These are phyloP conservation scores for Ceratotherium simum DNA, from an alignment of 2,113 vertebrate species.

Conservation along the genomic window DNA sequence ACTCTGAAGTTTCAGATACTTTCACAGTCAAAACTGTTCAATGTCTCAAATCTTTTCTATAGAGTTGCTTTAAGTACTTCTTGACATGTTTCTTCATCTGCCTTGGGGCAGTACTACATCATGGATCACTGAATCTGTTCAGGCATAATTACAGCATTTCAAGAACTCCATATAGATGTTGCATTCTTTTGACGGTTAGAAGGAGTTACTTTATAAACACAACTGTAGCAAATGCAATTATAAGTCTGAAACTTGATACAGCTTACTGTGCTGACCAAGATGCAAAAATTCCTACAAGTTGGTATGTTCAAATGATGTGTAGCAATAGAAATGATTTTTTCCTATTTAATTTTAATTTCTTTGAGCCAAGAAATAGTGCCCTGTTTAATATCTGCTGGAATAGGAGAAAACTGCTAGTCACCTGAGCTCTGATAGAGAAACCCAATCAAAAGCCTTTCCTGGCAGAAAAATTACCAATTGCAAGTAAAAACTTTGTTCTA, in stretches of 20 bases:
- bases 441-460: neutral
- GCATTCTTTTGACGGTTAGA: slow-evolving; percentile 69
- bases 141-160: slow-evolving; percentile 77
- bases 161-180: slow-evolving; percentile 56
- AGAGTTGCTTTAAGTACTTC: slow-evolving; percentile 51
- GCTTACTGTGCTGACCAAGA: slow-evolving; percentile 48
- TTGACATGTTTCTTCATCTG: slow-evolving; percentile 73
- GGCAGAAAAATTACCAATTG: slow-evolving; percentile 54
- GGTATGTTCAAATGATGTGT: neutral
- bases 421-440: slow-evolving; percentile 30
- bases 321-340: slow-evolving; percentile 22
- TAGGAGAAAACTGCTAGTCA: neutral
- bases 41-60: slow-evolving; percentile 56
- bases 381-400: neutral
- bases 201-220: slow-evolving; percentile 76
- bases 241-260: slow-evolving; percentile 63
- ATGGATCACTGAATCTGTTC: slow-evolving; percentile 71
- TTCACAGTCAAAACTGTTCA: slow-evolving; percentile 20
- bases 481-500: slow-evolving; percentile 53
- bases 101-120: slow-evolving; percentile 56
- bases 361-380: slow-evolving; percentile 5
- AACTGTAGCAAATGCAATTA: slow-evolving; percentile 76
- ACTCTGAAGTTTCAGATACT: slow-evolving; percentile 58
- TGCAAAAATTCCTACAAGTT: slow-evolving; percentile 16
- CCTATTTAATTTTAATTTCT: slow-evolving; percentile 30